Evolutionary conservation across 35 echinoderm and acorn worm genomes (phyloP).

Genomic region (Heliocidaris tuberculata): DNA sequence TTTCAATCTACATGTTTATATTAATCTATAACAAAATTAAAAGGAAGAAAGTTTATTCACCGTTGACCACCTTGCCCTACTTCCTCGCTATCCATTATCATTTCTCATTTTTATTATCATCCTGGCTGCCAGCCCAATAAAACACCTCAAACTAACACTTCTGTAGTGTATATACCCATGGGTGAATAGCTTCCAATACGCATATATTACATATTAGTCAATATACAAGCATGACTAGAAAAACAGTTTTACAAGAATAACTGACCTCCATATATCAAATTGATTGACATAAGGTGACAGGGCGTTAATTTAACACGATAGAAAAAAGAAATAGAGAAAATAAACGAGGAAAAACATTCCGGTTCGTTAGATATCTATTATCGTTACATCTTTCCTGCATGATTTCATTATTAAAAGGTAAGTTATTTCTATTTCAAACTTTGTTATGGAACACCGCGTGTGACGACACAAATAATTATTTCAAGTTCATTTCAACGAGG

Average conservation of each 20-base stretch:
- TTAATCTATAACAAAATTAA: neutral
- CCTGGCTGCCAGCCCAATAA: neutral
- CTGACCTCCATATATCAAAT: neutral
- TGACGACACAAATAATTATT: no score
- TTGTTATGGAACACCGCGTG: neutral
- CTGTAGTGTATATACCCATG: neutral
- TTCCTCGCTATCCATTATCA: neutral
- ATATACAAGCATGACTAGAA: neutral
- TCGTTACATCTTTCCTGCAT: neutral
- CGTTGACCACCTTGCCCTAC: neutral
- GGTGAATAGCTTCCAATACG: neutral
- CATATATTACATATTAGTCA: neutral
- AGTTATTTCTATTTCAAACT: neutral
- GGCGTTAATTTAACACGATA: neutral
- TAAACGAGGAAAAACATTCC: neutral
- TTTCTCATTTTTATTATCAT: neutral
- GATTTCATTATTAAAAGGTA: neutral
- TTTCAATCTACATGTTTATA: neutral
- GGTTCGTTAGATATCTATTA: neutral
- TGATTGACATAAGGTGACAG: neutral
- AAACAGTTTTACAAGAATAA: neutral
- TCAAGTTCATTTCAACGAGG: no score
- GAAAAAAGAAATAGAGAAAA: neutral
- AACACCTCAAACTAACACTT: neutral
- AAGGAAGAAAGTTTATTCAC: neutral